These are phyloP conservation scores for Rotaria macrura DNA, from an alignment of 2,888 invertebrate species.

Conservation along the genomic window DNA sequence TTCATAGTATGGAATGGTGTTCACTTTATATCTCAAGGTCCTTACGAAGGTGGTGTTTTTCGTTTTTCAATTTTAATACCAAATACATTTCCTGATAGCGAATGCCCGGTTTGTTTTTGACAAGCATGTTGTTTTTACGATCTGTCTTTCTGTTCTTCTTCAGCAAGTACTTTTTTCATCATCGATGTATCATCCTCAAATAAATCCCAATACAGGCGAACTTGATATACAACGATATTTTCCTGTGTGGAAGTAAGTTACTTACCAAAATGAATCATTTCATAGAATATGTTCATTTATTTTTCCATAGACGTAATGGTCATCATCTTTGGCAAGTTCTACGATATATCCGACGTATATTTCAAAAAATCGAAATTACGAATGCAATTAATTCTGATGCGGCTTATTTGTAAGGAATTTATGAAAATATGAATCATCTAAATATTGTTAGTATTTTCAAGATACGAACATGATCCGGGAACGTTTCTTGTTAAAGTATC, in stretches of 20 bases:
- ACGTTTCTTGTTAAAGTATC: conserved; percentile 62
- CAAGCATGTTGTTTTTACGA: background rate
- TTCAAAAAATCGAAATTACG: conserved; percentile 68
- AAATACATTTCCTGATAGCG: conserved; percentile 73
- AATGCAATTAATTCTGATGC: conserved; percentile 65
- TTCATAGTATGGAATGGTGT: conserved; percentile 77
- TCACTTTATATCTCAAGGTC: conserved; percentile 73
- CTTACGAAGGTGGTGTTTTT: conserved; percentile 78
- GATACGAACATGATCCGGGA: conserved; percentile 64
- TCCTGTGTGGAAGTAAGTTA: conserved; percentile 63
- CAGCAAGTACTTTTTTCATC: conserved; percentile 73
- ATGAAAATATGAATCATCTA: conserved; percentile 38
- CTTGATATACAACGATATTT: conserved; percentile 69
- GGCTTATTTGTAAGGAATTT: conserved; percentile 51
- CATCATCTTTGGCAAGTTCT: conserved; percentile 80
- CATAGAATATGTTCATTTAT: background rate
- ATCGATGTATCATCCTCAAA: conserved; percentile 73
- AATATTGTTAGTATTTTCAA: conserved; percentile 50
- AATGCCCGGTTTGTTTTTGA: conserved; percentile 63
- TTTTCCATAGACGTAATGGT: conserved; percentile 56
- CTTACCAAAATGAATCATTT: background rate
- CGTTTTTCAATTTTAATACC: conserved; percentile 75
- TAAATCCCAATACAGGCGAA: conserved; percentile 66
- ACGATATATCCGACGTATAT: conserved; percentile 69
- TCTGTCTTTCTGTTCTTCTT: conserved; percentile 38